Percentiles rank a stretch among this genome's conserved stretches.
phyloP scores from a whole-genome alignment of 2,888 invertebrate species.

The Drosophila mettleri region DNA sequence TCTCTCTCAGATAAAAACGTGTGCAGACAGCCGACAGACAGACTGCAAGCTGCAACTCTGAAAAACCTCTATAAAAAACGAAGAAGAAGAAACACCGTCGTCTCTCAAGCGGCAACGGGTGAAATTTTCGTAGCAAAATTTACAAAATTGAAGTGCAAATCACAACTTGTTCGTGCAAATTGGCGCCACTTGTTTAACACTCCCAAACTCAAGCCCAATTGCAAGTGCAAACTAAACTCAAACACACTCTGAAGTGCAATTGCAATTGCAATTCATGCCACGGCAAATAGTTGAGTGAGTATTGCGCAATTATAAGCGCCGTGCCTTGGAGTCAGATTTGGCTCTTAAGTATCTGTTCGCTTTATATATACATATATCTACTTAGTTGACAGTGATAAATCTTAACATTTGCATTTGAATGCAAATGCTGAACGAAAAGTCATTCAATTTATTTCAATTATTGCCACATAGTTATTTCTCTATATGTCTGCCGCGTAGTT shows the following conservation, averaged over 20 bases:
- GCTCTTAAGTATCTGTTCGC: slow-evolving; percentile 69
- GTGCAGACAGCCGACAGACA: slow-evolving; percentile 30
- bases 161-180: slow-evolving; percentile 53
- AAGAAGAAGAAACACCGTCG: slow-evolving; percentile 6
- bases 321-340: slow-evolving; percentile 64
- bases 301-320: slow-evolving; percentile 66
- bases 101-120: slow-evolving; percentile 33
- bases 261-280: slow-evolving; percentile 64
- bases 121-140: slow-evolving; percentile 59
- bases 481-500: background rate
- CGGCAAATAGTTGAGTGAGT: slow-evolving; percentile 64
- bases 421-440: slow-evolving; percentile 43
- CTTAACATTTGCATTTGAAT: slow-evolving; percentile 68
- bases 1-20: slow-evolving; percentile 39
- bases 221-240: slow-evolving; percentile 44
- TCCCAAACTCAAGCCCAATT: slow-evolving; percentile 18
- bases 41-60: slow-evolving; percentile 19
- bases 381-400: slow-evolving; percentile 78
- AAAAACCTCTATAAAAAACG: slow-evolving; percentile 4
- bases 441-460: slow-evolving; percentile 53
- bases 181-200: slow-evolving; percentile 63
- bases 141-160: slow-evolving; percentile 55
- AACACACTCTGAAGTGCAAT: slow-evolving; percentile 31
- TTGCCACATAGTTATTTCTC: slow-evolving; percentile 26
- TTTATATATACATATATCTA: slow-evolving; percentile 39